These are phyloP conservation scores for Lethocerus indicus DNA, from an alignment of 1,140 invertebrate species.

Conservation along the genomic window DNA sequence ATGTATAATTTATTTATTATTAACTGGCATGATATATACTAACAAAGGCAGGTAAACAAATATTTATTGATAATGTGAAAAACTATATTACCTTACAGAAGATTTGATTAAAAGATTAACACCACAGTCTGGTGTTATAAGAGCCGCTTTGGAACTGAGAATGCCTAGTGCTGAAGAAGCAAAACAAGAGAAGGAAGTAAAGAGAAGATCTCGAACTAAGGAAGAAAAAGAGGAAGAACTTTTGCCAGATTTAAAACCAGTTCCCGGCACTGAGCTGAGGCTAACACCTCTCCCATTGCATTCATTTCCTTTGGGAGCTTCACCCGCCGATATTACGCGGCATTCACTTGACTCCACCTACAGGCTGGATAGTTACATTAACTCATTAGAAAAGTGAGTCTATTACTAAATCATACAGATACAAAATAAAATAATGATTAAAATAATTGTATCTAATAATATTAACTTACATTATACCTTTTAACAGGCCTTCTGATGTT, in stretches of 20 bases:
- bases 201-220: conserved; percentile 25
- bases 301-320: conserved; percentile 56
- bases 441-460: not conserved
- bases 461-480: conserved; percentile 5
- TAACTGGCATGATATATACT: conserved; percentile 1
- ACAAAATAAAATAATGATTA: not conserved
- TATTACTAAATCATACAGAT: conserved; percentile 1
- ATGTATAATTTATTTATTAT: not conserved
- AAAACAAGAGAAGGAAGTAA: conserved; percentile 21
- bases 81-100: conserved; percentile 22
- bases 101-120: conserved; percentile 31
- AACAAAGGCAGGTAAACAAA: too few relatives aligned
- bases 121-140: conserved; percentile 40
- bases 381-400: not conserved
- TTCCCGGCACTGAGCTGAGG: conserved; percentile 57
- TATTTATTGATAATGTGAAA: too few relatives aligned
- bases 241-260: conserved; percentile 67
- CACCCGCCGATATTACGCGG: conserved; percentile 66
- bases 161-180: conserved; percentile 25
- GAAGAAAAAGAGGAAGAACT: conserved; percentile 50
- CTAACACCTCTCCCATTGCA: conserved; percentile 62
- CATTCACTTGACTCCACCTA: conserved; percentile 69
- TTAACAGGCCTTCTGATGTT: conserved; percentile 34
- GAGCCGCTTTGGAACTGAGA: conserved; percentile 55
- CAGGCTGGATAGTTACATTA: not conserved